Evolutionary conservation across 2,888 invertebrate genomes (phyloP).

Genomic region (Hydriomena furcata): DNA sequence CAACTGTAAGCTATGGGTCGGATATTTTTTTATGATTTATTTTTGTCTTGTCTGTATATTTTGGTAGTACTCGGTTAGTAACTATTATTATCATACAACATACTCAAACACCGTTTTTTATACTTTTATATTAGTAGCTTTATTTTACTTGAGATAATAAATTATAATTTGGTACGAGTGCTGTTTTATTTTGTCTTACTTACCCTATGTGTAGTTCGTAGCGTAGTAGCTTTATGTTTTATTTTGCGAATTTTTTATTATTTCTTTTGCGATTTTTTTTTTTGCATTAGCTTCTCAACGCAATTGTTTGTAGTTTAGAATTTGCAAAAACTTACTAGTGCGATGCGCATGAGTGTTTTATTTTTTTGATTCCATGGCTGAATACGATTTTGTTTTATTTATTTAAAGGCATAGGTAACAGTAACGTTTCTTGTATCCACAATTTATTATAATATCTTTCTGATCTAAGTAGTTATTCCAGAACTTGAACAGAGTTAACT

Average conservation of each 20-base stretch:
- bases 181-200: slow-evolving; percentile 53
- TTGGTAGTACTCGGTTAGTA: slow-evolving; percentile 25
- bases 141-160: slow-evolving; percentile 65
- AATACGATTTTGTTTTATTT: slow-evolving; percentile 2
- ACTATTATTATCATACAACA: slow-evolving; percentile 49
- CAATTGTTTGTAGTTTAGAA: background rate
- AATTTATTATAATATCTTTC: background rate
- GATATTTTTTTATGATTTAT: slow-evolving; percentile 1
- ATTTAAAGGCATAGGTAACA: no score
- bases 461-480: no score
- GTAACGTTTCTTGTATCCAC: slow-evolving; percentile 10
- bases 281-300: background rate
- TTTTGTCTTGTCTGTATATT: slow-evolving; percentile 11
- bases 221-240: background rate
- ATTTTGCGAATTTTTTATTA: background rate
- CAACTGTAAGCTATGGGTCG: slow-evolving; percentile 19
- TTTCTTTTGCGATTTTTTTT: background rate
- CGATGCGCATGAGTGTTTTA: background rate
- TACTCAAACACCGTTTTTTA: slow-evolving; percentile 63
- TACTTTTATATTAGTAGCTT: slow-evolving; percentile 71
- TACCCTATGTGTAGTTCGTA: background rate
- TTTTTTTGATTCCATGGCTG: background rate
- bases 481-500: no score
- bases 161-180: slow-evolving; percentile 70
- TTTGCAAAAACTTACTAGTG: background rate